Evolutionary conservation across 64 coral and sea anemone species (phyloP).

Genomic region (Montipora capricornis): DNA sequence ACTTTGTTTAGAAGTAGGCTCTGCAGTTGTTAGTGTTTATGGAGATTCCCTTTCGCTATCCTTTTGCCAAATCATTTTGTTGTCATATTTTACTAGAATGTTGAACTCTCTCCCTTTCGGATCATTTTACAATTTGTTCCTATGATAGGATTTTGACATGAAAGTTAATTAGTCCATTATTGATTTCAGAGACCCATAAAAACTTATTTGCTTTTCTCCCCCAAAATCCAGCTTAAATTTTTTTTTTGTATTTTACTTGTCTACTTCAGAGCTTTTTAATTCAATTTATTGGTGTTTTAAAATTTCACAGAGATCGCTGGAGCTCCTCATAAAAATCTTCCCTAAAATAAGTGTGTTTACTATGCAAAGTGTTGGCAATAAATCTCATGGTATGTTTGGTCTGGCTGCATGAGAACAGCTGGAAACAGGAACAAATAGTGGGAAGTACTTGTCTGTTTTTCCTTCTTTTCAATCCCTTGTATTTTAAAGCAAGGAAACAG

Average conservation of each 20-base stretch:
- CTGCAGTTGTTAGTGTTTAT: neutral
- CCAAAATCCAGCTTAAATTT: neutral
- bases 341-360: neutral
- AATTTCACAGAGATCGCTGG: neutral
- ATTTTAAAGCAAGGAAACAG: neutral
- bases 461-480: neutral
- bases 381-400: neutral
- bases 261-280: neutral
- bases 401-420: neutral
- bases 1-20: slow-evolving; percentile 35
- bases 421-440: neutral
- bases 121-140: neutral
- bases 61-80: neutral
- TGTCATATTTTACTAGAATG: neutral
- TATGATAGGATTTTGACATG: neutral
- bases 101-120: neutral
- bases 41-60: neutral
- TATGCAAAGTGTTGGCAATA: neutral
- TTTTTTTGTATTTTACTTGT: neutral
- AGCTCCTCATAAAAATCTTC: neutral
- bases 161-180: neutral
- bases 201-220: no score
- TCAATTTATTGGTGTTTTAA: neutral
- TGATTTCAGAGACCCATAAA: neutral
- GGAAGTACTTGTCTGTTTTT: neutral